Evolutionary conservation across 2,888 invertebrate genomes (phyloP).

Genomic region (Entomobrya proxima): DNA sequence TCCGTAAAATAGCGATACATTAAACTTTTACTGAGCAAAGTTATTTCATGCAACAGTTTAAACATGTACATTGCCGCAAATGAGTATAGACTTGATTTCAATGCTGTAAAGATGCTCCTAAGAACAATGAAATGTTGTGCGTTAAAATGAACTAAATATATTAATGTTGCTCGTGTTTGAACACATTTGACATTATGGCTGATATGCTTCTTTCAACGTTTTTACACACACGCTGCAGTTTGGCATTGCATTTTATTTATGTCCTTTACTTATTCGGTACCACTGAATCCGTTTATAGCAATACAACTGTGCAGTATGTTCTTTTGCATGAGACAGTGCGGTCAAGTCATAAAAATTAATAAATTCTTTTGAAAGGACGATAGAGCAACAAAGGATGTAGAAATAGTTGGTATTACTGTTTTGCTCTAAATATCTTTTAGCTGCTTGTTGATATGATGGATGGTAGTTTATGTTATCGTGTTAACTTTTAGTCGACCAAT

Average conservation of each 20-base stretch:
- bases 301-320: neutral
- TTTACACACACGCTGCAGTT: constrained; percentile 24
- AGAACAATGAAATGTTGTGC: constrained; percentile 17
- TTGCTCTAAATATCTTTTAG: constrained; percentile 12
- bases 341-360: constrained; percentile 55
- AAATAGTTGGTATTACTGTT: constrained; percentile 1
- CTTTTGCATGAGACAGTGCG: neutral
- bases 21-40: neutral
- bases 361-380: constrained; percentile 40
- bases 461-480: neutral
- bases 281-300: neutral
- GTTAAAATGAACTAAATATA: constrained; percentile 17
- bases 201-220: neutral
- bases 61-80: no score
- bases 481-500: neutral
- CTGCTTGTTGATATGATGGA: constrained; percentile 9
- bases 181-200: constrained; percentile 23
- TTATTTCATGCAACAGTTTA: no score
- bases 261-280: neutral
- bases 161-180: constrained; percentile 26
- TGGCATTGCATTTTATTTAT: constrained; percentile 45
- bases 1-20: constrained; percentile 2
- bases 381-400: neutral
- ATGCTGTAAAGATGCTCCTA: constrained; percentile 30
- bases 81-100: constrained; percentile 53